Conservation (phyloP, 2,113 vertebrate species). For the Passer domesticus region DNA sequence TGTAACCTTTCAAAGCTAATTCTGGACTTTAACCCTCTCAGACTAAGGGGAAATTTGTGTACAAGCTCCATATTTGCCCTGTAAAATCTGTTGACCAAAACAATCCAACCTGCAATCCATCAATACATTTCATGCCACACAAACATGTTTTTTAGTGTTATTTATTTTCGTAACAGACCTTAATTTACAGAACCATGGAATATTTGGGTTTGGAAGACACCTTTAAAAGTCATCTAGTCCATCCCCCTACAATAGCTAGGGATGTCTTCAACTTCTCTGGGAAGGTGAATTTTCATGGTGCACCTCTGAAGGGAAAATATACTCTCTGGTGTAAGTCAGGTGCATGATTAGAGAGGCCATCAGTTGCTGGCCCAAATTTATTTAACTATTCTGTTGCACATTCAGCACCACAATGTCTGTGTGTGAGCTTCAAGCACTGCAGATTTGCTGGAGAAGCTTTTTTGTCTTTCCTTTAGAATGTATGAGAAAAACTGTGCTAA, state of each 20-base stretch:
- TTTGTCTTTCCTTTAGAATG: neutral
- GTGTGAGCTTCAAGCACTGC: neutral
- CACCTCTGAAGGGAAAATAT: neutral
- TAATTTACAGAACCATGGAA: neutral
- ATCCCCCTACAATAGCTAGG: neutral
- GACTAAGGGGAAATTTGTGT: neutral
- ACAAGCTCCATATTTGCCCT: accelerated
- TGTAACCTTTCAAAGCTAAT: neutral
- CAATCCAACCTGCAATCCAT: neutral
- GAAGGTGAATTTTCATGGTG: neutral
- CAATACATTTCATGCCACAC: neutral
- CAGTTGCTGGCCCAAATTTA: neutral
- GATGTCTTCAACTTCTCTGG: neutral
- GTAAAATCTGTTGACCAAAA: neutral
- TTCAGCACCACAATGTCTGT: neutral
- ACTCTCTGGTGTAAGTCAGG: neutral
- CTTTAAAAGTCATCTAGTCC: neutral
- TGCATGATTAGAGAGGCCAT: neutral
- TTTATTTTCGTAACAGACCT: neutral
- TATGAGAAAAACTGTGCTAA: neutral
- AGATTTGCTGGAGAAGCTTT: neutral
- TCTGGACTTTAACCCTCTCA: neutral
- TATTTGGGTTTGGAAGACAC: neutral
- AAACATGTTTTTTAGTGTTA: neutral
- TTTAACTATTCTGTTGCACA: neutral